Evolutionary conservation across 2,888 invertebrate genomes (phyloP).

Genomic region (Eugnorisma glareosa): DNA sequence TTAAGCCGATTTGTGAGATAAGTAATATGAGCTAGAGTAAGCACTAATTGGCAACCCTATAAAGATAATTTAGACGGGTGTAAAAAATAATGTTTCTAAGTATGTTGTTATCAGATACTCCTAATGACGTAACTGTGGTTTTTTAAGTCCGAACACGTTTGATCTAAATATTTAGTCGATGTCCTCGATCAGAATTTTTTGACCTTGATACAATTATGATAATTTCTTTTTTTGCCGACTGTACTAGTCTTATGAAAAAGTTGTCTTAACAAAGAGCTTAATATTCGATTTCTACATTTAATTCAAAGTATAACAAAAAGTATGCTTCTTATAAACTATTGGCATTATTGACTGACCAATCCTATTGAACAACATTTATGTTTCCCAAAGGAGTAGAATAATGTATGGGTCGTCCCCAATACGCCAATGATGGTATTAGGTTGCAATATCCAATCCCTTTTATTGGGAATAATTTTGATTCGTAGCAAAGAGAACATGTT

Average conservation of each 20-base stretch:
- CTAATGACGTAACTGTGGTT: not conserved
- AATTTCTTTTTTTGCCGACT: not conserved
- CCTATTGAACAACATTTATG: slow-evolving; percentile 18
- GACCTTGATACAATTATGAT: not conserved
- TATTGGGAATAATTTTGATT: slow-evolving; percentile 26
- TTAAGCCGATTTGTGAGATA: not conserved
- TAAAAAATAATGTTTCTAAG: not conserved
- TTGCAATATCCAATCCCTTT: slow-evolving; percentile 47
- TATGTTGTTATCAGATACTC: slow-evolving; percentile 3
- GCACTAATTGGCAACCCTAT: not conserved
- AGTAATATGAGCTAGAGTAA: not conserved
- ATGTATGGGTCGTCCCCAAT: slow-evolving; percentile 30
- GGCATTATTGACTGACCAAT: slow-evolving; percentile 18
- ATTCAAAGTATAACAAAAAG: not conserved
- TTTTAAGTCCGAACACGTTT: slow-evolving; percentile 9
- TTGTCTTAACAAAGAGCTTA: not conserved
- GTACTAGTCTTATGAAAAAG: not conserved
- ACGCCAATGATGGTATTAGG: slow-evolving; percentile 28
- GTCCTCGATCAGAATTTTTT: not conserved
- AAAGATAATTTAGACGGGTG: not conserved
- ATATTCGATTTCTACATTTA: not conserved
- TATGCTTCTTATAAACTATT: not conserved
- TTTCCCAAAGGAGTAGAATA: slow-evolving; percentile 27
- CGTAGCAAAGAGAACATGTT: not conserved
- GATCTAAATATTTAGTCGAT: slow-evolving; percentile 5